These are phyloP conservation scores for Cyanoderma ruficeps DNA, from an alignment of 2,113 vertebrate species.

Conservation along the genomic window DNA sequence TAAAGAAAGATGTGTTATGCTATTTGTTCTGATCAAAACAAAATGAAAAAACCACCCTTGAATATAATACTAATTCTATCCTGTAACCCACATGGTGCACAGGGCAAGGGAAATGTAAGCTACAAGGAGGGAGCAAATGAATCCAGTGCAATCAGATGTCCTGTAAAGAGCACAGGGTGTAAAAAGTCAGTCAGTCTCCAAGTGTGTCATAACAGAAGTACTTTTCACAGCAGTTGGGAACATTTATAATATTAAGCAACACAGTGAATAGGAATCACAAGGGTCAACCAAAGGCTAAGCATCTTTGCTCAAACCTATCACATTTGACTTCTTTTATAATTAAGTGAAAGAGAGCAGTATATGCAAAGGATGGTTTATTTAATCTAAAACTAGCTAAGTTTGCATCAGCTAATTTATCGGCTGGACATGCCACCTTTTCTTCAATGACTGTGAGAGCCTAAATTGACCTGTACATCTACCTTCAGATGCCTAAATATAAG, in stretches of 20 bases:
- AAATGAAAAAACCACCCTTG: neutral
- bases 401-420: neutral
- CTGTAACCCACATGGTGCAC: neutral
- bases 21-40: constrained; percentile 27
- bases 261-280: accelerated
- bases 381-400: neutral
- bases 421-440: neutral
- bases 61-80: neutral
- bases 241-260: neutral
- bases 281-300: neutral
- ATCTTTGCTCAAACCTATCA: neutral
- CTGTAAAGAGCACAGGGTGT: neutral
- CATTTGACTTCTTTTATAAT: neutral
- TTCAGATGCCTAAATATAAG: constrained; percentile 20
- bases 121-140: neutral
- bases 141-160: neutral
- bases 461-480: neutral
- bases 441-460: neutral
- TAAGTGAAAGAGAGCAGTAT: neutral
- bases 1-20: neutral
- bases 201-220: neutral
- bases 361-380: neutral
- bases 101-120: neutral
- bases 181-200: neutral
- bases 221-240: neutral